Evolutionary conservation across 2,888 invertebrate species (phyloP).

Genomic region (Erynnis tages): DNA sequence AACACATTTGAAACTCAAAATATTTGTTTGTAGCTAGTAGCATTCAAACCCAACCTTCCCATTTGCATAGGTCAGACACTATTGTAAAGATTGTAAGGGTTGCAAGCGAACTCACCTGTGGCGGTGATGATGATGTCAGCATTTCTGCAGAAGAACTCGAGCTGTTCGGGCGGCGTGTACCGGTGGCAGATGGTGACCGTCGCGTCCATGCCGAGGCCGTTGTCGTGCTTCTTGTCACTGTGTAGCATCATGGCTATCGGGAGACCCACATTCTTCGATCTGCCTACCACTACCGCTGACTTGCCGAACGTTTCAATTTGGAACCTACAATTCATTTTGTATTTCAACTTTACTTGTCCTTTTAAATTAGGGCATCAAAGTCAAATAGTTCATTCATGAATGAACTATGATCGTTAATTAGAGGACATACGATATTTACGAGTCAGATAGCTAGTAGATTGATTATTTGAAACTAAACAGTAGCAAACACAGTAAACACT

Average conservation of each 20-base stretch:
- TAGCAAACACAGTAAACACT: too few species aligned
- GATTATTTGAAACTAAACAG: too few species aligned
- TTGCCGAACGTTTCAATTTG: conserved; percentile 90
- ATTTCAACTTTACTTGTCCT: background rate
- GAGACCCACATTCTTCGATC: conserved; percentile 96
- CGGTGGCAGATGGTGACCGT: conserved; percentile 95
- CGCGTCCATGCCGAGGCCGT: conserved; percentile 88
- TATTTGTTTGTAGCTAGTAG: too few species aligned
- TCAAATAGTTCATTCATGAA: too few species aligned
- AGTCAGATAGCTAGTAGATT: too few species aligned
- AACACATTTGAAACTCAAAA: too few species aligned
- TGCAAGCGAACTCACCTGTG: conserved; percentile 76
- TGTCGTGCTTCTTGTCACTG: conserved; percentile 86
- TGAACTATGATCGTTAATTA: too few species aligned
- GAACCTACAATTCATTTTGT: conserved; percentile 48
- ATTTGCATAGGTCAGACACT: too few species aligned
- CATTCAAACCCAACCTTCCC: too few species aligned
- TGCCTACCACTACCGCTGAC: conserved; percentile 93
- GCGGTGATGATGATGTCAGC: conserved; percentile 91
- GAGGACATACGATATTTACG: too few species aligned
- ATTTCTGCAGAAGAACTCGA: conserved; percentile 84
- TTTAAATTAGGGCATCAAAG: background rate
- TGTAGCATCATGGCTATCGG: conserved; percentile 93
- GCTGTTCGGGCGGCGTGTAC: conserved; percentile 89
- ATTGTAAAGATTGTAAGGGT: too few species aligned